Base-by-base conservation (phyloP, 2,797 vertebrate species). In the Aldrovandia affinis region DNA sequence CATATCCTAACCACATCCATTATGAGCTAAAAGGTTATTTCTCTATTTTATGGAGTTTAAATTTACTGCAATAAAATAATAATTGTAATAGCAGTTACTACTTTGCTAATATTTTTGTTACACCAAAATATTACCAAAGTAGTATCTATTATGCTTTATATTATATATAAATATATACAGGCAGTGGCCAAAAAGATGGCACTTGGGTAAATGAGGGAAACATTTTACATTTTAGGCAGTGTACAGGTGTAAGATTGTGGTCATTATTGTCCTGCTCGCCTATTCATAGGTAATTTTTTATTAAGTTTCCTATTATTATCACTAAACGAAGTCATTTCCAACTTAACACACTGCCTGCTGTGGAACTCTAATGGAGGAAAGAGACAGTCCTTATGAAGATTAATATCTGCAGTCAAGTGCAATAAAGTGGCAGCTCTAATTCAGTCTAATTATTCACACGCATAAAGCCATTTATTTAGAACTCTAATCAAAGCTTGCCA, bases 351-450 rank as follows among this genome's bases (percentile, higher is more conserved):
- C 7, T 44, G 42, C 22, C 33, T 47, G 22, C 68, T 77, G 75
- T 70, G 57, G 50, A 33, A 80, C 39, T 7, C 75, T 68, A 84
- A 70, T 33, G n/a, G 83, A 82, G 65, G 7, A 42, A 54, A 57
- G 42, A 42, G 42, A 57, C 63, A 79, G 79, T 80, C 78, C 65
- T 84, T 55, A 84, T 80, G 47, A 84, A 80, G 78, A 83, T 65
- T 83, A 83, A 83, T 86, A 80, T 63, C 78, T 57, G 63, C 78
- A 86, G 82, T 86, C 81, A 86, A 75, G 77, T 81, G 55, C 39
- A 83, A 75, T 80, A 77, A 83, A 86, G 80, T 50, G 82, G 65
- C 82, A 86, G 39, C 85, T 81, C 77, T 52, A 59, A 83, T 85
- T 80, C 77, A 14, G 25, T 55, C 59, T 82, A 82, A 83, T 85